Percentiles rank a stretch among this genome's conserved stretches.
Evolutionary conservation across 2,797 vertebrate species (phyloP).

Genomic region (Schizopygopsis malacanthus): DNA sequence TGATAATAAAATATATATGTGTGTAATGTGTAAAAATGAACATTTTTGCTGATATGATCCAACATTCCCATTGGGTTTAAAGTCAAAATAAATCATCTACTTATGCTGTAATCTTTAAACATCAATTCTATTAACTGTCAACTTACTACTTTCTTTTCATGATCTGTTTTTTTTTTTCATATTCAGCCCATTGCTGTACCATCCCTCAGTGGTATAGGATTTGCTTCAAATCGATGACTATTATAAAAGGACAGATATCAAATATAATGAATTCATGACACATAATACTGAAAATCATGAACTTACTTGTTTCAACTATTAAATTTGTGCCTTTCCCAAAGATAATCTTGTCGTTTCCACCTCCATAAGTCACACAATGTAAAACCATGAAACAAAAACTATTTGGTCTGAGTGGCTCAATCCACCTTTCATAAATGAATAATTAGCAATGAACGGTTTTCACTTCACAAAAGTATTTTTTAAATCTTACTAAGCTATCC

Average conservation of each 20-base stretch:
- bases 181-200: background rate
- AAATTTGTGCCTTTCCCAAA: slow-evolving; percentile 31
- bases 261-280: background rate
- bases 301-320: slow-evolving; percentile 40
- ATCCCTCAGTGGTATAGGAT: background rate
- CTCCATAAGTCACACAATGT: slow-evolving; percentile 36
- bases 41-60: background rate
- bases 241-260: background rate
- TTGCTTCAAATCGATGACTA: background rate
- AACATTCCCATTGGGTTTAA: background rate
- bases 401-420: background rate
- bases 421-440: background rate
- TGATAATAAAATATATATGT: background rate
- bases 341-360: slow-evolving; percentile 22
- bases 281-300: background rate
- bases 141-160: background rate
- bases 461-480: background rate
- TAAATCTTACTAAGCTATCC: background rate
- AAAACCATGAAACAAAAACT: background rate
- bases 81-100: background rate
- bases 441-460: background rate
- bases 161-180: background rate
- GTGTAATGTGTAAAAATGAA: background rate
- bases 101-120: background rate
- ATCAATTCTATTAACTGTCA: background rate